phyloP scores from a whole-genome alignment of 2,888 invertebrate species.

The Allolobophora icterica region DNA sequence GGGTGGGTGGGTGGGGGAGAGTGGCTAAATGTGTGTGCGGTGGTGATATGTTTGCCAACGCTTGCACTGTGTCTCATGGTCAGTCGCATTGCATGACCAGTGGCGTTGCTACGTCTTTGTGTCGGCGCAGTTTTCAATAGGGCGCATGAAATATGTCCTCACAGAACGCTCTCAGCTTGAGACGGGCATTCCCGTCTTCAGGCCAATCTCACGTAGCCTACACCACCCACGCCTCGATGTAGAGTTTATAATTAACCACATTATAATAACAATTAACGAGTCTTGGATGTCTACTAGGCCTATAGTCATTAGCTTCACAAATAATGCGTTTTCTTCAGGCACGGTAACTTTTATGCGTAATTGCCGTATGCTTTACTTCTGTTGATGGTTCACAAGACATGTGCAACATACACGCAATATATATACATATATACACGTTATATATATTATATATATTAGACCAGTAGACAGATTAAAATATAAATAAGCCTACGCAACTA shows the following conservation, averaged over 20 bases:
- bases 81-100: not conserved
- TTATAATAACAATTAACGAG: conserved; percentile 17
- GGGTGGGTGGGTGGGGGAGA: not conserved
- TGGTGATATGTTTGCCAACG: not conserved
- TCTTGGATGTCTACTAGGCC: not conserved
- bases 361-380: not conserved
- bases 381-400: not conserved
- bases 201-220: not conserved
- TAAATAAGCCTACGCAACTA: not conserved
- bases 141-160: conserved; percentile 1
- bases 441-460: not conserved
- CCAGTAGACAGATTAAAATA: not conserved
- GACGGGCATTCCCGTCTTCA: not conserved
- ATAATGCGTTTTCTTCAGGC: not conserved
- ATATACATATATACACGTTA: not conserved
- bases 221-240: not conserved
- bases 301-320: not conserved
- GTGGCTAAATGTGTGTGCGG: not conserved
- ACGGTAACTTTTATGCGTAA: not conserved
- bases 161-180: not conserved
- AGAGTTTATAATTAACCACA: not conserved
- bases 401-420: not conserved
- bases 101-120: not conserved
- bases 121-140: not conserved
- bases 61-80: not conserved